Percentiles rank a stretch among this genome's conserved stretches.
Conservation (phyloP, 1,140 invertebrate species). For the Phortica variegata region DNA sequence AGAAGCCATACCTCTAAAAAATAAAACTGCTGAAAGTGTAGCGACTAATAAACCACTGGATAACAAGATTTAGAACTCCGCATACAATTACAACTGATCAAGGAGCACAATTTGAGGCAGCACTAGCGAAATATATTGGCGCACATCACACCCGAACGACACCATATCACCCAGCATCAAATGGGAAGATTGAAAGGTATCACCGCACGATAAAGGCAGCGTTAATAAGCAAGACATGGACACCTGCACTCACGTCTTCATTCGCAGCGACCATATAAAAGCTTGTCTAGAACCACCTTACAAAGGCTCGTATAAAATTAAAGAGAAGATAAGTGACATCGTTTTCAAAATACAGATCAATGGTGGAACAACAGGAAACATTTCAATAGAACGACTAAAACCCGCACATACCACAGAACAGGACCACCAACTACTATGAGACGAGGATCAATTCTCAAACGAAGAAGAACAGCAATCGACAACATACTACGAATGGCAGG, state of each 20-base stretch:
- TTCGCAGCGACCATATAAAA: neutral
- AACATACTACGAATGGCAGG: no score
- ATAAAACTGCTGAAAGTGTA: constrained; percentile 40
- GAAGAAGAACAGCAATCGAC: no score
- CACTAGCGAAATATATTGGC: constrained; percentile 27
- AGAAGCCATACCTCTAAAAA: constrained; percentile 44
- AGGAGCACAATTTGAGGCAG: constrained; percentile 44
- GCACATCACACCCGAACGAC: constrained; percentile 25
- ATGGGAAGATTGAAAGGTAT: constrained; percentile 39
- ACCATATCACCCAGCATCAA: constrained; percentile 48
- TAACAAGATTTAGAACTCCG: constrained; percentile 31
- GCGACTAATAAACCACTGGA: constrained; percentile 41
- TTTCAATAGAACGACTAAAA: no score
- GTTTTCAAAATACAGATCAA: neutral
- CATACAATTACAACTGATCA: constrained; percentile 43
- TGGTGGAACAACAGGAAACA: no score
- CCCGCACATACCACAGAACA: no score
- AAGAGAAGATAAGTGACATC: neutral
- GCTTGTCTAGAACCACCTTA: neutral
- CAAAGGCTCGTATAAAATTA: constrained; percentile 1
- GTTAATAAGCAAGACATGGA: constrained; percentile 13
- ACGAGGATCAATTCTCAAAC: no score
- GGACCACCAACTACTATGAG: no score
- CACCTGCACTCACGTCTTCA: neutral
- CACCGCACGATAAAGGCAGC: constrained; percentile 53